Conservation (phyloP, 2,888 invertebrate species). For the Halocaridina rubra region DNA sequence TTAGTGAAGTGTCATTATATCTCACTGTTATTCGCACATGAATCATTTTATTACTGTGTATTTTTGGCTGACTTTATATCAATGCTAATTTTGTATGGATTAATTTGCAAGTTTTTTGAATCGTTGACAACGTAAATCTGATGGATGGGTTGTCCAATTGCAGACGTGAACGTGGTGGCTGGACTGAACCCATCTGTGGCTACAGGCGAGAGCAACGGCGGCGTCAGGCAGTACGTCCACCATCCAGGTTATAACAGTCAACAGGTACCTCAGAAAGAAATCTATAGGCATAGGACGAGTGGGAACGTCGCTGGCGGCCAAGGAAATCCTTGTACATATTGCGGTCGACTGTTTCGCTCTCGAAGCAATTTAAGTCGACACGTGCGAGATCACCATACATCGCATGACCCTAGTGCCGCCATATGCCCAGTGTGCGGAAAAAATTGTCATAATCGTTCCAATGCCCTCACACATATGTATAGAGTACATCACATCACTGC, state of each 20-base stretch:
- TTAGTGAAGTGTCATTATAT: no score
- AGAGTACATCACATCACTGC: constrained; percentile 55
- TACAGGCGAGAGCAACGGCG: neutral
- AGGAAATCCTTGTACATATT: constrained; percentile 45
- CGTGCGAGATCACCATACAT: constrained; percentile 57
- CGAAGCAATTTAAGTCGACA: constrained; percentile 61
- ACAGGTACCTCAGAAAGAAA: neutral
- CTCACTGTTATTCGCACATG: no score
- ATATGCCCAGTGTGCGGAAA: constrained; percentile 61
- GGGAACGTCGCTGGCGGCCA: neutral
- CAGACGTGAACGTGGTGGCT: constrained; percentile 34
- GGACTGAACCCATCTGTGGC: constrained; percentile 4
- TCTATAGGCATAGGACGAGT: neutral
- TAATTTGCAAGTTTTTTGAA: neutral
- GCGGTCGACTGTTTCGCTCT: constrained; percentile 48
- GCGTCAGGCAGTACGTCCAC: neutral
- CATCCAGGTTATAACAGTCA: neutral
- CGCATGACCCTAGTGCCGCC: constrained; percentile 43
- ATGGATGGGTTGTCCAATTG: constrained; percentile 43
- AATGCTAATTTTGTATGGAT: no score
- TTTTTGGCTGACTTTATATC: no score
- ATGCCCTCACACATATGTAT: constrained; percentile 59
- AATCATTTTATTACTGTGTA: no score
- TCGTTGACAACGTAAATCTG: constrained; percentile 1
- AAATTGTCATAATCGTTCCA: constrained; percentile 55